A percentile compares a stretch with the other conserved stretches of the same genome.
These are phyloP conservation scores for Diarsia mendica DNA, from an alignment of 2,888 invertebrate species.

Conservation along the genomic window DNA sequence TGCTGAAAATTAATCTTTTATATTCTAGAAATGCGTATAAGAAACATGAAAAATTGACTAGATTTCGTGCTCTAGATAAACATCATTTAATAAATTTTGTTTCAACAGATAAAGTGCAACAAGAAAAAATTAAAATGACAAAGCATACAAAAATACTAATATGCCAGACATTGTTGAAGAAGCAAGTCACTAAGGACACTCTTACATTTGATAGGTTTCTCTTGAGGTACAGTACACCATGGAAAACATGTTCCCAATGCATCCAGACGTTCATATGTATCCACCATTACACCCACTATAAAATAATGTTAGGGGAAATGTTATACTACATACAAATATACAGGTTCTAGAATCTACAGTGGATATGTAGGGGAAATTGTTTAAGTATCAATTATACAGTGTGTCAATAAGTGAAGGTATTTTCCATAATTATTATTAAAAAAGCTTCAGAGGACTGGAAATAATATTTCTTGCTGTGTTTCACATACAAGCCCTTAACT, in stretches of 20 bases:
- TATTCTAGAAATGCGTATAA: background rate
- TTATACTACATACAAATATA: constrained; percentile 41
- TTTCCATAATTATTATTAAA: background rate
- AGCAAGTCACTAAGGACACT: constrained; percentile 34
- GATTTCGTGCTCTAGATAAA: background rate
- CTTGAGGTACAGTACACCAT: constrained; percentile 91
- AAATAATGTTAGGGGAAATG: constrained; percentile 67
- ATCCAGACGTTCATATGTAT: constrained; percentile 94
- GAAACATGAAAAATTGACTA: background rate
- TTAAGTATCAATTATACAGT: constrained; percentile 7
- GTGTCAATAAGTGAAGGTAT: constrained; percentile 3
- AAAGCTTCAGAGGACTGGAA: background rate
- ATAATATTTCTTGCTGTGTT: background rate
- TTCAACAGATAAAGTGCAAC: background rate
- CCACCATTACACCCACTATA: constrained; percentile 91
- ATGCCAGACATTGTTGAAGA: constrained; percentile 34
- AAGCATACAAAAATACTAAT: constrained; percentile 33
- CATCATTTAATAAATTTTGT: background rate
- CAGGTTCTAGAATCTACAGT: constrained; percentile 22
- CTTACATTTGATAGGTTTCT: constrained; percentile 86
- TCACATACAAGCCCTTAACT: background rate
- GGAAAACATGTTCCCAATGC: constrained; percentile 94
- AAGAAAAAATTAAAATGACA: constrained; percentile 13
- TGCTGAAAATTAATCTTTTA: background rate
- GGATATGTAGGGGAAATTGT: constrained; percentile 1